Percentiles rank a stretch among this genome's conserved stretches.
These are phyloP conservation scores for Gila robusta DNA, from an alignment of 2,797 vertebrate genomes.

Conservation along the genomic window DNA sequence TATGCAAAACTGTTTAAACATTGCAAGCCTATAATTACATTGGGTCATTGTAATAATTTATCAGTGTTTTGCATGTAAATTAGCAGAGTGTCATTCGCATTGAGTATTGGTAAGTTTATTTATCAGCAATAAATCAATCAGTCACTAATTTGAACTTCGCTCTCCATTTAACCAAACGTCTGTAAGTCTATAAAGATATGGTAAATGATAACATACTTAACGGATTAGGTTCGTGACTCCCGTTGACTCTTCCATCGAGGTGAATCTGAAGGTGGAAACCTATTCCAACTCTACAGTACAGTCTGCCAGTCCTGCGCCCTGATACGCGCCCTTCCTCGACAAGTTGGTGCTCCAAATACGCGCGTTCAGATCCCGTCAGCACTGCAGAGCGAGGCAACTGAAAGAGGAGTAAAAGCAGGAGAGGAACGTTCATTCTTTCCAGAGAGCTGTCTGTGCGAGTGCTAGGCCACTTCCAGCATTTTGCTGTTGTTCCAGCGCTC, in stretches of 20 bases:
- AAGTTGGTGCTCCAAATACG: slow-evolving; percentile 69
- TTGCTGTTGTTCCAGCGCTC: slow-evolving; percentile 65
- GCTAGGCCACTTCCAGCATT: slow-evolving; percentile 71
- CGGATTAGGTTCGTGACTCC: slow-evolving; percentile 89
- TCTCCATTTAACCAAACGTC: neutral
- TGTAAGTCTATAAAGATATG: neutral
- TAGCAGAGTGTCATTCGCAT: neutral
- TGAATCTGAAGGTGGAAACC: slow-evolving; percentile 98
- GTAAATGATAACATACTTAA: slow-evolving; percentile 85
- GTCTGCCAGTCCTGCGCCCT: slow-evolving; percentile 91
- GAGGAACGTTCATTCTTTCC: slow-evolving; percentile 88
- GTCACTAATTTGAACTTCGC: neutral
- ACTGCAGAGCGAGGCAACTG: slow-evolving; percentile 78
- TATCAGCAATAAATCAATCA: neutral
- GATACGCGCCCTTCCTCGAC: slow-evolving; percentile 74
- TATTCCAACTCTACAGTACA: slow-evolving; percentile 96
- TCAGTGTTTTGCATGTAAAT: neutral
- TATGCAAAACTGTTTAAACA: neutral
- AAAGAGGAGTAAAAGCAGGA: slow-evolving; percentile 78
- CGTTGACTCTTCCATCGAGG: slow-evolving; percentile 94
- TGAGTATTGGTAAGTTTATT: neutral
- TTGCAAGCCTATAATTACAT: neutral
- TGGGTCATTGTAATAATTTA: neutral
- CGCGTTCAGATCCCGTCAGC: slow-evolving; percentile 68
- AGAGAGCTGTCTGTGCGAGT: slow-evolving; percentile 62